These are phyloP conservation scores for Percopsis transmontana DNA, from an alignment of 2,113 vertebrate genomes.

Conservation along the genomic window DNA sequence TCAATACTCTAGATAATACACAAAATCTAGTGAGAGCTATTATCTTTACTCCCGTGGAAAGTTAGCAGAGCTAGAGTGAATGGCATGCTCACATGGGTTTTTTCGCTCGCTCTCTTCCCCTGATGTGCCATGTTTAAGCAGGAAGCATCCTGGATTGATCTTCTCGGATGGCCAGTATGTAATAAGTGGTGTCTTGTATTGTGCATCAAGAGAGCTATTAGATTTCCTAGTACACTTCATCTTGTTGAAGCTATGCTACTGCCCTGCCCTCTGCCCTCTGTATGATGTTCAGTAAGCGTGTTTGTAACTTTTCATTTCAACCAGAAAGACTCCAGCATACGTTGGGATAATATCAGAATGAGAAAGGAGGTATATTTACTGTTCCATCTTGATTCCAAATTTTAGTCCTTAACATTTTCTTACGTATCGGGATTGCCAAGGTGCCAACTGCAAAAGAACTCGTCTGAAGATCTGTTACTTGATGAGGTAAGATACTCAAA, in stretches of 20 bases:
- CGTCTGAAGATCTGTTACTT: constrained; percentile 94
- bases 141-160: constrained; percentile 2
- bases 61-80: too few species aligned
- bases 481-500: constrained; percentile 85
- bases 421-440: constrained; percentile 88
- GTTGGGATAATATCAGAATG: too few species aligned
- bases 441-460: constrained; percentile 79
- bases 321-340: too few species aligned
- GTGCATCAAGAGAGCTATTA: background rate
- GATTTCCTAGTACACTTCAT: too few species aligned
- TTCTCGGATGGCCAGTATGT: constrained; percentile 6
- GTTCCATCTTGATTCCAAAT: background rate
- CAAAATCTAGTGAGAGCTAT: too few species aligned
- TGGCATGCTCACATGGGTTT: too few species aligned
- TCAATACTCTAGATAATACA: too few species aligned
- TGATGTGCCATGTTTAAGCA: background rate
- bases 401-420: constrained; percentile 78
- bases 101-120: background rate
- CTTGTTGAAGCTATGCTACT: too few species aligned
- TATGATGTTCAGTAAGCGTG: too few species aligned
- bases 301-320: too few species aligned
- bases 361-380: background rate
- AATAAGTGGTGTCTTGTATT: constrained; percentile 1
- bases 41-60: too few species aligned
- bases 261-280: too few species aligned